Conservation (phyloP, 2,797 vertebrate species). For the Potorous gilbertii region DNA sequence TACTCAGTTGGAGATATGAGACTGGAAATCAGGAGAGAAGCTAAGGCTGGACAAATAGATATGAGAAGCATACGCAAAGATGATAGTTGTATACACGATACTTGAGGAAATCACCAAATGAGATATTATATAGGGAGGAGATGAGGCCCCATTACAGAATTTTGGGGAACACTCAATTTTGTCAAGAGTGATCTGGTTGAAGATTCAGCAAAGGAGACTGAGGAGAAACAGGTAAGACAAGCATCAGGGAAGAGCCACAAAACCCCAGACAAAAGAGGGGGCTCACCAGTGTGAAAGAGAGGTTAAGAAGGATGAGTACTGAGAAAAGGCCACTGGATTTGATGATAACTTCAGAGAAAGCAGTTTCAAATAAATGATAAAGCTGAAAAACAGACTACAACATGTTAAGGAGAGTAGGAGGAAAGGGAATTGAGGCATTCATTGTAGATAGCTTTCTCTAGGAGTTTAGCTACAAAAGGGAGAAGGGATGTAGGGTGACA, state of each 20-base stretch:
- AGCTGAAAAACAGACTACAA: background rate
- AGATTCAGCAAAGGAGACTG: background rate
- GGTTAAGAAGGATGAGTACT: background rate
- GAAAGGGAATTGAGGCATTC: background rate
- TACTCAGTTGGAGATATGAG: background rate
- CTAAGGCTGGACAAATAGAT: background rate
- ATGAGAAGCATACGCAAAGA: background rate
- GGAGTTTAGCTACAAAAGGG: background rate
- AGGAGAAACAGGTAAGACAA: background rate
- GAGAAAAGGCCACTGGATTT: background rate
- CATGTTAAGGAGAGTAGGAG: background rate
- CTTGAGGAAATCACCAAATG: background rate
- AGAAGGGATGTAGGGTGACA: background rate
- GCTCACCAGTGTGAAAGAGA: background rate
- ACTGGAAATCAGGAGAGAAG: background rate
- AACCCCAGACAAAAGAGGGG: background rate
- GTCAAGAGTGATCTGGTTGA: background rate
- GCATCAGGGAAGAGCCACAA: background rate
- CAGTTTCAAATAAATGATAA: background rate
- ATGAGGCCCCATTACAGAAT: background rate
- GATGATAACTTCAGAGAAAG: background rate
- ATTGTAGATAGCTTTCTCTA: background rate
- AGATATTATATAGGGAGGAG: background rate
- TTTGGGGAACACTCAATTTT: background rate
- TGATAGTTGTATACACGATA: background rate